Evolutionary conservation across 2,888 invertebrate species (phyloP), one percentile per base, ranked within the genome.

Genomic region (Andrena haemorrhoa): DNA sequence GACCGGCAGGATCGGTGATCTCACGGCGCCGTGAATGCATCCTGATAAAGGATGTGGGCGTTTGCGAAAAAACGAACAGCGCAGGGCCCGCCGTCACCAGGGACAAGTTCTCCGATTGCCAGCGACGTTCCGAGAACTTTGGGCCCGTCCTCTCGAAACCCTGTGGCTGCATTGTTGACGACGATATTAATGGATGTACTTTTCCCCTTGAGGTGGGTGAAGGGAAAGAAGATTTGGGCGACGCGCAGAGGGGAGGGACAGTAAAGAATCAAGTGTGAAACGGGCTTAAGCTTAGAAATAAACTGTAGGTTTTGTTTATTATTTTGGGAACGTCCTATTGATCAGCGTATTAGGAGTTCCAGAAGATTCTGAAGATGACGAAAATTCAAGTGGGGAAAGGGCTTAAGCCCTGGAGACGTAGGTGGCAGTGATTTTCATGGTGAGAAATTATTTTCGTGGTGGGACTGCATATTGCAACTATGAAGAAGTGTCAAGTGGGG

Each of bases 1-100:
- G 23, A 10, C 61, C 56, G 31, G 70, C 79, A 86, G 85, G 83
- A 86, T 86, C 85, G 85, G 75, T 85, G 85, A 84, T 86, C 79
- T 80, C 86, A 73, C 26, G 23, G 56, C 56, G 70, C 61, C 71
- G 73, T 63, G 60, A 86, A 83, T 80, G 75, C 78, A 71, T 80
- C 75, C 69, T 66, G 76, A 75, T 64, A 74, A 78, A 85, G 58
- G 56, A 72, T 35, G 84, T 79, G 63, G 84, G 84, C 70, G 84
- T 76, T 60, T 29, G 77, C 33, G 75, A 61, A 53, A 51, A 73
- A 73, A 16, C 71, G 49, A 70, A 65, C 26, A 56, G 26, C 41
- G 5, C 4, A 64, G 73, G 41, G n/a, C 71, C n/a, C n/a, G 8
- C n/a, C 64, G 73, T 58, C 41, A 26, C 16, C 16, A n/a, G 33